phyloP scores from a whole-genome alignment of 1,140 invertebrate species.

The Apocrypta bakeri region DNA sequence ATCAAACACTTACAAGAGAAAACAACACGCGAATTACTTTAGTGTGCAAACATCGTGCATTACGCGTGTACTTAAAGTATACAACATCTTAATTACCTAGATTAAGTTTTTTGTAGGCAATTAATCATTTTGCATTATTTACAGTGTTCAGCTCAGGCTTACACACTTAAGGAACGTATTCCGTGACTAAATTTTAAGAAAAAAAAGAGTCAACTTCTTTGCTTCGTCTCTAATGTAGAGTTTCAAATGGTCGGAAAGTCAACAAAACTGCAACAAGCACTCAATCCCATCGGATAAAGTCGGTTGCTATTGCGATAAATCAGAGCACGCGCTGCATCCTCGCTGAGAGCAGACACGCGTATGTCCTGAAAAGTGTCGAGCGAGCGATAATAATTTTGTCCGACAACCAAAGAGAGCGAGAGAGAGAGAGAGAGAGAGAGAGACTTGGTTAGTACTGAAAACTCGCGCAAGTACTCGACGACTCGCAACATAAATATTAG shows the following conservation, averaged over 20 bases:
- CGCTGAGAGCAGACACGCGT: not conserved
- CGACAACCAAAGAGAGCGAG: not conserved
- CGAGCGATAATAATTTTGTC: constrained; percentile 38
- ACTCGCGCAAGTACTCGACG: not conserved
- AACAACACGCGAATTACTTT: no score
- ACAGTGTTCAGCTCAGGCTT: not conserved
- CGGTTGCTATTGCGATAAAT: not conserved
- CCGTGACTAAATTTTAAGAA: not conserved
- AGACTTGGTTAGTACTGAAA: not conserved
- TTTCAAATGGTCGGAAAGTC: not conserved
- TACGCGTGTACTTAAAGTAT: no score
- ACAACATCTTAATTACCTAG: no score
- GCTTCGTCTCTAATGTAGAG: not conserved
- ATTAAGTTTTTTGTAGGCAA: no score
- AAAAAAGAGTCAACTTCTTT: not conserved
- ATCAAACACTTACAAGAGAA: no score
- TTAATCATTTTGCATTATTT: no score
- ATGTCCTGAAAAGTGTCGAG: constrained; percentile 30
- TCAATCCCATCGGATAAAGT: constrained; percentile 22
- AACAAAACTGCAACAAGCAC: constrained; percentile 11
- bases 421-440: no score
- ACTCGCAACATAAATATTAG: constrained; percentile 5
- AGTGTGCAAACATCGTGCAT: no score
- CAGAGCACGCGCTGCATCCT: not conserved
- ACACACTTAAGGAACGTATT: not conserved